These are phyloP conservation scores for Papilio helenus DNA, from an alignment of 1,140 invertebrate genomes.

Conservation along the genomic window DNA sequence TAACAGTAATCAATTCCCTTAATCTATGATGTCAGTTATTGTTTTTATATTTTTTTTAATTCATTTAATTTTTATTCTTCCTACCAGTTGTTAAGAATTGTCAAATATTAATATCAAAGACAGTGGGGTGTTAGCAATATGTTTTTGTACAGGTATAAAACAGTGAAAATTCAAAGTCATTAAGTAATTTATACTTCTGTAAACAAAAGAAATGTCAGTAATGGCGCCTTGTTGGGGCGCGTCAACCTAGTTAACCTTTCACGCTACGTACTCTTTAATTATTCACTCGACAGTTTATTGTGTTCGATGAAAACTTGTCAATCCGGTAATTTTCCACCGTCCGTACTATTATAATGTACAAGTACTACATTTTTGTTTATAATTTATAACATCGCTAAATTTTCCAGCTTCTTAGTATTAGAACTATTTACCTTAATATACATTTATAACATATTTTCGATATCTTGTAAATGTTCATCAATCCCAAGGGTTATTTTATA, in stretches of 20 bases:
- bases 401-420: not conserved
- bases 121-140: too few species aligned
- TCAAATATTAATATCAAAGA: too few species aligned
- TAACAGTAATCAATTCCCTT: not conserved
- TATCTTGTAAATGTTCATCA: not conserved
- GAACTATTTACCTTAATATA: too few species aligned
- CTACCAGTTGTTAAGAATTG: not conserved
- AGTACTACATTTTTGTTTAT: not conserved
- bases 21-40: not conserved
- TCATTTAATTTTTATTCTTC: not conserved
- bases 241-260: constrained; percentile 73
- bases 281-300: constrained; percentile 31
- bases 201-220: not conserved
- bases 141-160: too few species aligned
- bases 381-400: not conserved
- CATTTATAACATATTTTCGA: not conserved
- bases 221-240: constrained; percentile 45
- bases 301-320: constrained; percentile 18
- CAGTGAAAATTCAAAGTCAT: too few species aligned
- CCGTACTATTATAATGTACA: not conserved
- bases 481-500: constrained; percentile 34
- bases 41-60: not conserved
- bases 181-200: not conserved
- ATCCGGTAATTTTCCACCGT: constrained; percentile 14
- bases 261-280: constrained; percentile 52